Percentiles rank a stretch among this genome's conserved stretches.
These are phyloP conservation scores for Cheilosia soror DNA, from an alignment of 2,888 invertebrate species.

Conservation along the genomic window DNA sequence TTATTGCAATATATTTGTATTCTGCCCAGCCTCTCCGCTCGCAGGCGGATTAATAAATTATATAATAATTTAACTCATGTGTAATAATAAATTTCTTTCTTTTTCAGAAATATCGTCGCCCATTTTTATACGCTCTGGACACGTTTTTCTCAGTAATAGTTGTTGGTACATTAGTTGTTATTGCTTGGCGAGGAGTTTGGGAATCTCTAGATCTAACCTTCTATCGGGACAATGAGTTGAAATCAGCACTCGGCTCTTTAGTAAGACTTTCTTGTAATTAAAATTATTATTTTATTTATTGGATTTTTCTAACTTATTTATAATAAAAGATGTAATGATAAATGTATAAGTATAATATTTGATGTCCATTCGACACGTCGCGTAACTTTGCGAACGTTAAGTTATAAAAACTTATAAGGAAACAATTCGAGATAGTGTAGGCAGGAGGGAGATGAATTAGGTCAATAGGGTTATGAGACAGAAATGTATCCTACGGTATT, in stretches of 20 bases:
- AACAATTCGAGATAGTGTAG: no score
- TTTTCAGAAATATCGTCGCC: constrained; percentile 89
- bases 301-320: neutral
- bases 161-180: constrained; percentile 93
- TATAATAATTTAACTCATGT: no score
- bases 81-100: constrained; percentile 39
- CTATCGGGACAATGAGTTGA: constrained; percentile 88
- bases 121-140: constrained; percentile 91
- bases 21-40: no score
- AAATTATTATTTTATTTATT: neutral
- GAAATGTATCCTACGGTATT: no score
- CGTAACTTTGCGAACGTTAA: no score
- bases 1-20: no score
- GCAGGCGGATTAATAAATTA: no score
- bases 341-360: no score
- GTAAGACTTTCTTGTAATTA: constrained; percentile 85
- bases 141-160: constrained; percentile 93
- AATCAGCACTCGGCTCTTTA: constrained; percentile 91
- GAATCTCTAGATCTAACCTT: constrained; percentile 91
- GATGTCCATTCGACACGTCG: no score
- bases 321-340: neutral
- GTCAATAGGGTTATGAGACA: no score
- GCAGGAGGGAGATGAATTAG: no score
- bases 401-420: no score
- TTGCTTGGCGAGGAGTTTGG: constrained; percentile 95